Evolutionary conservation across 1,140 invertebrate genomes (phyloP).

Genomic region (Eulimnadia texana): DNA sequence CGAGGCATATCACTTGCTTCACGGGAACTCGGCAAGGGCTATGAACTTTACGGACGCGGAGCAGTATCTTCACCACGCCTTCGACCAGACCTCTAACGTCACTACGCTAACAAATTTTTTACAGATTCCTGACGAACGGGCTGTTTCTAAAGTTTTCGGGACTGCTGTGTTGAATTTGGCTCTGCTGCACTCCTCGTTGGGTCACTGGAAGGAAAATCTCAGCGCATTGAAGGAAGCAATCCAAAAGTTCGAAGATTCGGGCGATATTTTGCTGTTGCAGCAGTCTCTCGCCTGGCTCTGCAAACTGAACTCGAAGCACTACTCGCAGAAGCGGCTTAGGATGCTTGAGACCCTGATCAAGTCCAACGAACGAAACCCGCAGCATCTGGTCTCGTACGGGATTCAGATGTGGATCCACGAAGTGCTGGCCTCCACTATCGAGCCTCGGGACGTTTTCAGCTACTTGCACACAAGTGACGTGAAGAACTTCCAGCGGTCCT

Average conservation of each 20-base stretch:
- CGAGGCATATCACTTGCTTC: neutral
- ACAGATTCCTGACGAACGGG: neutral
- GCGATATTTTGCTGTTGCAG: neutral
- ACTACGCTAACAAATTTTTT: neutral
- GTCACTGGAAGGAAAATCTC: neutral
- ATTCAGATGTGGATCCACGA: neutral
- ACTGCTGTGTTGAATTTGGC: neutral
- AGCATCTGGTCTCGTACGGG: neutral
- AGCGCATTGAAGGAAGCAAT: neutral
- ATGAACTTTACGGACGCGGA: neutral
- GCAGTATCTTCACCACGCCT: neutral
- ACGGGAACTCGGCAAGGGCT: neutral
- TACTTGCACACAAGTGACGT: neutral
- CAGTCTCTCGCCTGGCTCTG: neutral
- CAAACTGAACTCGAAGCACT: neutral
- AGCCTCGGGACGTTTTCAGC: neutral
- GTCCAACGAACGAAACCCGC: neutral
- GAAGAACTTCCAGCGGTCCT: neutral
- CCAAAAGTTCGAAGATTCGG: neutral
- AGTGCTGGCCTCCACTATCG: neutral
- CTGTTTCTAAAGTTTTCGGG: neutral
- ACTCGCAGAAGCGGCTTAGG: neutral
- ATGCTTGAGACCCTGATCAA: neutral
- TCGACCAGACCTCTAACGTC: neutral
- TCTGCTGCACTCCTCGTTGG: neutral